These are phyloP conservation scores for Chymomyza fuscimana DNA, from an alignment of 2,888 invertebrate genomes.

Conservation along the genomic window DNA sequence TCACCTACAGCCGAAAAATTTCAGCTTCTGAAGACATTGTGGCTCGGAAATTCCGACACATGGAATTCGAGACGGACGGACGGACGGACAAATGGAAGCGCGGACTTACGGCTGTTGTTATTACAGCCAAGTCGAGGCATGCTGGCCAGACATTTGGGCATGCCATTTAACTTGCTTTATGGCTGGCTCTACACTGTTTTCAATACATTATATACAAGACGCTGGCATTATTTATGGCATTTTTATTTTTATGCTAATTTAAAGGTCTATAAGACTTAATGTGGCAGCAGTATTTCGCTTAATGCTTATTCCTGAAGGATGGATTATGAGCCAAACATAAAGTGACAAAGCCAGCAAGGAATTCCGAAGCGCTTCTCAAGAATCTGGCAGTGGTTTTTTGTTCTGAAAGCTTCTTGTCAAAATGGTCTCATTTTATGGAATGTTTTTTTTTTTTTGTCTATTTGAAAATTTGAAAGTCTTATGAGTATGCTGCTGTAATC, in stretches of 20 bases:
- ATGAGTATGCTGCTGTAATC: no score
- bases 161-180: constrained; percentile 6
- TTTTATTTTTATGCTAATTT: constrained; percentile 4
- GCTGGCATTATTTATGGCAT: constrained; percentile 1
- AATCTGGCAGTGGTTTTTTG: not conserved
- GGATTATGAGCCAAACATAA: not conserved
- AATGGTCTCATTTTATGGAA: no score
- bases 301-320: not conserved
- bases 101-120: not conserved
- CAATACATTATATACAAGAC: not conserved
- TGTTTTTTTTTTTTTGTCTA: no score
- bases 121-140: not conserved
- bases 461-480: no score
- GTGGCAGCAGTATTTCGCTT: not conserved
- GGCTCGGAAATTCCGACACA: not conserved
- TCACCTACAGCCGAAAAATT: constrained; percentile 3
- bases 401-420: not conserved
- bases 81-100: not conserved
- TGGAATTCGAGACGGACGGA: constrained; percentile 14
- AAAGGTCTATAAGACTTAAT: not conserved
- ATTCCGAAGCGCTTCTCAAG: not conserved
- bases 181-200: not conserved
- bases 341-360: not conserved
- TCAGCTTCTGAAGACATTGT: constrained; percentile 5
- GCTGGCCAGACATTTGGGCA: constrained; percentile 2